Base-by-base conservation (phyloP, 2,797 vertebrate species). In the Spinus pinus region DNA sequence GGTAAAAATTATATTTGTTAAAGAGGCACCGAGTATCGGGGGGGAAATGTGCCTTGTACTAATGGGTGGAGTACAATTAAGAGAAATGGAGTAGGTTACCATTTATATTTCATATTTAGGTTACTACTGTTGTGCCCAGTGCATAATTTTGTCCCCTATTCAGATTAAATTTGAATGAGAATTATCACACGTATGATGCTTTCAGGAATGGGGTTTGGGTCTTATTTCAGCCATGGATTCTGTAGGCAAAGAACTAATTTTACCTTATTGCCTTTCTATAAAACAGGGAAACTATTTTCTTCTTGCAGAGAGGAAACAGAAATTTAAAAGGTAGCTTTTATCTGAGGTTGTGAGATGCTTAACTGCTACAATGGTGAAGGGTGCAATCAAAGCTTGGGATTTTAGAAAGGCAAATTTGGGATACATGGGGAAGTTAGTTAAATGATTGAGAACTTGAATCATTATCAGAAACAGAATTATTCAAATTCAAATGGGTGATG, bases 1-100 rank as follows among this genome's bases (percentile, higher is more conserved):
- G 37, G 60, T 87, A 95, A 91, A 90, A 94, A 87, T 78, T 4
- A 4, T 89, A 67, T 81, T 78, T 88, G 57, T 87, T 94, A 71
- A 65, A 91, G 54, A 89, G 39, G 25, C 6, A 6, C 27, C 4
- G 5, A 39, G 33, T 88, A 82, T 37, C 37, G 50, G 47, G 71
- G 71, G 39, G 35, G 57, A 69, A 22, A 30, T 1, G 6, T 33
- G 28, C 15, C 24, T 77, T 73, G 19, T 61, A 47, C 41, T 80
- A 56, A 28, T 42, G 50, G 27, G 35, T 80, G 67, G 30, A 39
- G 86, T 60, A 60, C 13, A 71, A 39, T n/a, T 51, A 46, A 50
- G 46, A 77, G 25, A 66, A 92, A 50, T 4, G 58, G 60, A 31
- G 22, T 73, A 67, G 41, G 14, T 80, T 84, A 82, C 44, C 46